Evolutionary conservation across 2,113 vertebrate species (phyloP), one percentile per base, ranked within the genome.

Genomic region (Holacanthus passer): DNA sequence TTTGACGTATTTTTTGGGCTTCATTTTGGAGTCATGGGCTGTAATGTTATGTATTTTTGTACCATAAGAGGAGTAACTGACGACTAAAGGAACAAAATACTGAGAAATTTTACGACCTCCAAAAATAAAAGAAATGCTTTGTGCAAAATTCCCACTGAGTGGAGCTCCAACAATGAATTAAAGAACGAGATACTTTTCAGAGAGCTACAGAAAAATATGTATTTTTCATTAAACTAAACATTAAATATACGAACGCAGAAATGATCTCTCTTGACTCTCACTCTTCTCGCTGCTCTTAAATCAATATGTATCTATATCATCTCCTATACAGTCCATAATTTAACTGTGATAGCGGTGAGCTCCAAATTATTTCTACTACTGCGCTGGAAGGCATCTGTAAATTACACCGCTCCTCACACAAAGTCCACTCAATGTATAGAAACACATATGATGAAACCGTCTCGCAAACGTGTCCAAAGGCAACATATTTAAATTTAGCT

Each of bases 401-500:
- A 62, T 62, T 19, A 52, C 17, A 32, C 29, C 2, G 5, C 24
- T 37, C 10, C 22, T 27, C 39, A 45, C 12, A 22, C 65, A 22
- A 35, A 39, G 29, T 22, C 41, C 17, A 43, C 19, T 47, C 37
- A 50, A 70, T 70, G 41, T 73, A 35, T 16, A 63, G 9, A 41
- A 43, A 27, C 27, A 37, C 55, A 81, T 22, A 39, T 35, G 17
- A 14, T 29, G 53, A 41, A 50, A 66, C 19, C 43, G 58, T 67
- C 32, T 58, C 31, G 16, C 43, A 60, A 81, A 32, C 7, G 1
- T 50, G 62, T 76, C 68, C 60, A 72, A 58, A 71, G 65, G 79
- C 65, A 37, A 68, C 60, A 45, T 55, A 65, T 73, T 63, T 71
- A 19, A 79, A 79, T 73, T 48, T 41, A 60, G 48, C 35, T 9